Conservation (phyloP, 1,140 invertebrate species). For the Drosophila virilis region DNA sequence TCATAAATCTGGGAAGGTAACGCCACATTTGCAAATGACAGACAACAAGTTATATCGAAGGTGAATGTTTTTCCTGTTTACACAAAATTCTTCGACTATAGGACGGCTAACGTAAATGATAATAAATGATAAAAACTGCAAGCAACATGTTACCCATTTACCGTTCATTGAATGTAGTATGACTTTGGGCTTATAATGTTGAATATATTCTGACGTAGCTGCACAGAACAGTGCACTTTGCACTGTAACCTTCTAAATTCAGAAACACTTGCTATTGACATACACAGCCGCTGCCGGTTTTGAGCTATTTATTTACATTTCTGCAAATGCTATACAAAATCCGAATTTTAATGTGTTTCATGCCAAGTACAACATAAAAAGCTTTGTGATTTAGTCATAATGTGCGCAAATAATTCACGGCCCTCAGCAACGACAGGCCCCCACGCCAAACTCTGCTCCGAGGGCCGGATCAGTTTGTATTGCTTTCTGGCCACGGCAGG, state of each 20-base stretch:
- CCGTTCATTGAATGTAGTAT: background rate
- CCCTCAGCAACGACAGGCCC: slow-evolving; percentile 11
- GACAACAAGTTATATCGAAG: background rate
- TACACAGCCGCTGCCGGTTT: slow-evolving; percentile 34
- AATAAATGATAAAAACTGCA: background rate
- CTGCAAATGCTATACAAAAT: slow-evolving; percentile 67
- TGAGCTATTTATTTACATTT: slow-evolving; percentile 64
- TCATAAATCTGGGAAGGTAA: background rate
- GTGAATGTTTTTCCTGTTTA: background rate
- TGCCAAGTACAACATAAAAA: slow-evolving; percentile 53
- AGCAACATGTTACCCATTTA: background rate
- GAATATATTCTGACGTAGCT: background rate
- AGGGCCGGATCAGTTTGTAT: slow-evolving; percentile 85
- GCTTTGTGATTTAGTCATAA: slow-evolving; percentile 37
- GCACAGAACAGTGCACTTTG: background rate
- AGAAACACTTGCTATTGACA: background rate
- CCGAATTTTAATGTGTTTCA: slow-evolving; percentile 32
- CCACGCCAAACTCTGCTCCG: slow-evolving; percentile 69
- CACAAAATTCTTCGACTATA: background rate
- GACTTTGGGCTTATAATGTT: background rate
- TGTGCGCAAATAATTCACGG: slow-evolving; percentile 58
- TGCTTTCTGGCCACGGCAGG: slow-evolving; percentile 85
- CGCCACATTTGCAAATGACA: background rate
- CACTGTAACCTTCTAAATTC: slow-evolving; percentile 8
- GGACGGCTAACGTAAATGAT: too few relatives aligned